Conservation (phyloP, 2,888 invertebrate genomes). For the Chymomyza caudatula region DNA sequence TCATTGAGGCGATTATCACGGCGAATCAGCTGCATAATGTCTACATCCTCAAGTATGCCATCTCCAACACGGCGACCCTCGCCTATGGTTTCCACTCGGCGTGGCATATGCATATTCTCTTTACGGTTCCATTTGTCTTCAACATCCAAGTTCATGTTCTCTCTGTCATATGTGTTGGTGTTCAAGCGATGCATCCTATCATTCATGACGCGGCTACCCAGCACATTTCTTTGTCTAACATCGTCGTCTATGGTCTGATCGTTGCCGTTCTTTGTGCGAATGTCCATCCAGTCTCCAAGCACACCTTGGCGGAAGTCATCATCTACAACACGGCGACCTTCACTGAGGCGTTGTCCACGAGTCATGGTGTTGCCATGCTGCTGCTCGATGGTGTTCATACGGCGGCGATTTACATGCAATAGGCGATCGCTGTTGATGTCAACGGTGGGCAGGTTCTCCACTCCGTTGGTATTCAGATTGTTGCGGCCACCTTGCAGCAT, state of each 20-base stretch:
- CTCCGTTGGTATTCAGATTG: background rate
- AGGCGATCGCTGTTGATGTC: slow-evolving; percentile 13
- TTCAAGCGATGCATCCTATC: background rate
- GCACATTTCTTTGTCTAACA: background rate
- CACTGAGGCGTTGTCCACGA: slow-evolving; percentile 15
- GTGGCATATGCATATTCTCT: slow-evolving; percentile 5
- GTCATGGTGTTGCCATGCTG: slow-evolving; percentile 9
- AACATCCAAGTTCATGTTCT: background rate
- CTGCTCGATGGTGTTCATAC: slow-evolving; percentile 18
- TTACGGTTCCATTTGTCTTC: background rate
- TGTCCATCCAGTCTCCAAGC: background rate
- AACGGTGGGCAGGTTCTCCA: background rate
- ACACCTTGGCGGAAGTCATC: slow-evolving; percentile 5
- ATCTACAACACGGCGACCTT: slow-evolving; percentile 19
- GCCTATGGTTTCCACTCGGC: slow-evolving; percentile 34
- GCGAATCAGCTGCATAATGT: slow-evolving; percentile 42
- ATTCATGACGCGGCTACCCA: background rate
- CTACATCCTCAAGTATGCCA: slow-evolving; percentile 31
- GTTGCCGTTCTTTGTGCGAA: background rate
- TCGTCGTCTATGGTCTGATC: background rate
- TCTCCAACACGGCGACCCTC: slow-evolving; percentile 45
- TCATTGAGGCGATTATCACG: slow-evolving; percentile 40
- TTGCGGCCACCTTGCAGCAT: background rate
- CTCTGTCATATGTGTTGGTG: background rate
- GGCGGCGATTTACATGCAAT: slow-evolving; percentile 54